phyloP scores from a whole-genome alignment of 2,888 invertebrate species.

The Noctua fimbriata region DNA sequence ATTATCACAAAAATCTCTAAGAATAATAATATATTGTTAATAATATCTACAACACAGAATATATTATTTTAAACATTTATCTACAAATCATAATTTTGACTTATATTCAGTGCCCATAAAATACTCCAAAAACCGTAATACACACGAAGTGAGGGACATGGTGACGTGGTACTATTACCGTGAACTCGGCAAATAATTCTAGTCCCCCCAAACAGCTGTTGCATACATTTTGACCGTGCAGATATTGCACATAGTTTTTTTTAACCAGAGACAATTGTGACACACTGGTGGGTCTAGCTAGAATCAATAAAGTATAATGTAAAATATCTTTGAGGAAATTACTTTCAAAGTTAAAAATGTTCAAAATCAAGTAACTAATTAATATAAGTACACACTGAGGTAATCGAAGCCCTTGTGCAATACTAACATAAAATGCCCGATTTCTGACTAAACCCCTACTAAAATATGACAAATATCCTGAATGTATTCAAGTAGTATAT shows the following conservation, averaged over 20 bases:
- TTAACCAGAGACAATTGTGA: neutral
- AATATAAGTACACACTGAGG: slow-evolving; percentile 64
- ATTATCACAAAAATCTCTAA: slow-evolving; percentile 66
- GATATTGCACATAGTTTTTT: neutral
- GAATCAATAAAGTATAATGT: neutral
- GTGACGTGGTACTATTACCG: neutral
- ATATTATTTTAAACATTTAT: slow-evolving; percentile 32
- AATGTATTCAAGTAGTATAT: neutral
- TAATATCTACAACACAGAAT: slow-evolving; percentile 40
- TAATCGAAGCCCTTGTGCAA: slow-evolving; percentile 51
- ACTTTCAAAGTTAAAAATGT: slow-evolving; percentile 21
- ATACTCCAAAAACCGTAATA: neutral
- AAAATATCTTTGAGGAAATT: neutral
- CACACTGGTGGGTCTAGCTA: neutral
- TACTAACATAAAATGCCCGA: slow-evolving; percentile 27
- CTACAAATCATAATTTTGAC: slow-evolving; percentile 4
- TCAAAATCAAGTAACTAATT: slow-evolving; percentile 40
- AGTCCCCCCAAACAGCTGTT: neutral
- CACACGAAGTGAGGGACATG: neutral
- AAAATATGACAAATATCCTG: neutral
- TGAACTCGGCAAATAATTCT: neutral
- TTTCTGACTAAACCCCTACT: slow-evolving; percentile 26
- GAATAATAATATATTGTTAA: slow-evolving; percentile 41
- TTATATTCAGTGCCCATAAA: neutral
- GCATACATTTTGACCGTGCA: neutral